Conservation (phyloP, 2,797 vertebrate species). For the Protosalanx chinensis region DNA sequence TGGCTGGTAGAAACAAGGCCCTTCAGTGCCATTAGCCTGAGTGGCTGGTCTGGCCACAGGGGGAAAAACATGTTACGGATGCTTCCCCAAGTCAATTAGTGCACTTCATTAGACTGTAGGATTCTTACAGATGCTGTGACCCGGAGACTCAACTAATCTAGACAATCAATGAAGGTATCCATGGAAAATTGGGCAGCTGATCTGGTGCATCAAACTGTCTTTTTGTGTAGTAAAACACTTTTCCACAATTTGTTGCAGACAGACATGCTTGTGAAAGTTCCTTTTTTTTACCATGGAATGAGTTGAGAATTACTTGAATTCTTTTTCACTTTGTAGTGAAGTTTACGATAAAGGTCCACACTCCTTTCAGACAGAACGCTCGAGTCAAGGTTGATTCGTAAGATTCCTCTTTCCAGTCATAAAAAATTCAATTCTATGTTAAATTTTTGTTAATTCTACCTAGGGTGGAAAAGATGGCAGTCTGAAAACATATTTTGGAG, state of each 20-base stretch:
- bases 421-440: neutral
- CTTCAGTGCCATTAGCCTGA: conserved; percentile 65
- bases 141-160: conserved; percentile 22
- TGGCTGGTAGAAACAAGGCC: conserved; percentile 51
- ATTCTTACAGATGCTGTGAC: conserved; percentile 33
- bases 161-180: conserved; percentile 27
- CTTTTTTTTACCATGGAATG: conserved; percentile 2
- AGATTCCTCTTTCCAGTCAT: neutral
- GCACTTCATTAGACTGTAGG: conserved; percentile 58
- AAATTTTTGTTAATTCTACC: neutral
- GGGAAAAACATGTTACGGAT: conserved; percentile 36
- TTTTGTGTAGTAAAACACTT: neutral
- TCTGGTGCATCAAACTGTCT: neutral
- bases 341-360: neutral
- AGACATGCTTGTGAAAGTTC: neutral
- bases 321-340: neutral
- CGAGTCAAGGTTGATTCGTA: neutral
- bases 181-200: conserved; percentile 11
- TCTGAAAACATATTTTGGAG: neutral
- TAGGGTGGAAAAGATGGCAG: neutral
- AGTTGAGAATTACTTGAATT: neutral
- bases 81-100: conserved; percentile 57
- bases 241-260: neutral
- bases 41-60: conserved; percentile 33
- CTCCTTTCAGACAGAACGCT: neutral